Base-by-base conservation (phyloP, 2,113 vertebrate species). In the Galbula dea region DNA sequence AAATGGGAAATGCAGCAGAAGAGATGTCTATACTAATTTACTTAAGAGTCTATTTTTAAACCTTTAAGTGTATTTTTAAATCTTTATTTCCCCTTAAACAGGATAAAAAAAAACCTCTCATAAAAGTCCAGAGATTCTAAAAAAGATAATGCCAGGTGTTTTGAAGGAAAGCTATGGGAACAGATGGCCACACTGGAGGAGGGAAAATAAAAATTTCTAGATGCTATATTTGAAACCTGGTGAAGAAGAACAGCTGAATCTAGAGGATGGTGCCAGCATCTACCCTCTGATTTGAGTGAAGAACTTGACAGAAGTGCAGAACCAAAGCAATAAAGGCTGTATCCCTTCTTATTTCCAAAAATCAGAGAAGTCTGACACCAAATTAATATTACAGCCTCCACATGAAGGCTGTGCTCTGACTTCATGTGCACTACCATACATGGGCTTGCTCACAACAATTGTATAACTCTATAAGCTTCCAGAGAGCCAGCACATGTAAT, bases 211-310 rank as follows among this genome's bases (percentile, higher is more conserved):
- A 96, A 95, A 89, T 92, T 94, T 94, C 93, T 95, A 83, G 55
- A 94, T 94, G 82, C 91, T 96, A 96, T 92, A 93, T 96, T 95
- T 93, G 89, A 96, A 96, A 92, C 77, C 66, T 92, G 43, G 84
- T 95, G 89, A 90, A 92, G 95, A 93, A 92, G 62, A 96, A 89
- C 91, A 94, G 89, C 95, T 95, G 95, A 96, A 94, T 96, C 86
- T 96, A 91, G 84, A 96, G 93, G 91, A 94, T 94, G 94, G 84
- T 96, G 96, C 91, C 94, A 96, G 93, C 74, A 91, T 96, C 89
- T 93, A 89, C 82, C 95, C 95, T 91, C 93, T 94, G 84, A 94
- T 94, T 95, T 94, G 71, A 94, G 85, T 43, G 79, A 95, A 92
- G 87, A 94, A 92, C 91, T 92, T 89, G 94, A 96, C 75, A 96